phyloP scores from a whole-genome alignment of 1,140 invertebrate species.

The Dreissena rostriformis region DNA sequence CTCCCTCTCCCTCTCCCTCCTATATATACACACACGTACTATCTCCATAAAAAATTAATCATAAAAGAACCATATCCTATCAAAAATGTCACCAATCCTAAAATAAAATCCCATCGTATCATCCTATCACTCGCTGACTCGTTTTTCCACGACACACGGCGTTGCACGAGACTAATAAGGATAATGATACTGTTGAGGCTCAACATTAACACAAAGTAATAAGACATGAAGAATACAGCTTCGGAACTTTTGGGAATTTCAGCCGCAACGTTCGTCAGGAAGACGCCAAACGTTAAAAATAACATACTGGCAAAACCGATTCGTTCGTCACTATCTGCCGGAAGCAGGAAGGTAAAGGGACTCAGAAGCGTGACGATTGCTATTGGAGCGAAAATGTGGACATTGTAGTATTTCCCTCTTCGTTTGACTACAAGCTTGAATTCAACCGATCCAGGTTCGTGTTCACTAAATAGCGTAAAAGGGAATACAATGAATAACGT shows the following conservation, averaged over 20 bases:
- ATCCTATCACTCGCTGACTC: too few species aligned
- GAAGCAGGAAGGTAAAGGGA: slow-evolving; percentile 84
- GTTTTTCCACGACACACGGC: too few species aligned
- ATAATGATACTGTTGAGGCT: too few species aligned
- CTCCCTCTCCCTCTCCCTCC: too few species aligned
- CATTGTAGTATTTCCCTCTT: slow-evolving; percentile 80
- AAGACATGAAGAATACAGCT: slow-evolving; percentile 77
- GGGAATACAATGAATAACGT: not conserved
- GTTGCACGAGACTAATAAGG: too few species aligned
- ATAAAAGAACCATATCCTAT: too few species aligned
- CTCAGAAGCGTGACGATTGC: slow-evolving; percentile 84
- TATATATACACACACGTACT: too few species aligned
- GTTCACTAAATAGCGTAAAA: not conserved
- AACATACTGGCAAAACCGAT: slow-evolving; percentile 84
- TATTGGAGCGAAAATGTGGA: slow-evolving; percentile 84
- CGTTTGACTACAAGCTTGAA: slow-evolving; percentile 62
- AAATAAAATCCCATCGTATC: too few species aligned
- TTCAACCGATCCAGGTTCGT: not conserved
- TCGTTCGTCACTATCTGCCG: slow-evolving; percentile 84
- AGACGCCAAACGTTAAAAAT: slow-evolving; percentile 84
- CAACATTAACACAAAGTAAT: too few species aligned
- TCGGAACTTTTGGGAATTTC: slow-evolving; percentile 84
- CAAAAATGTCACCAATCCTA: too few species aligned
- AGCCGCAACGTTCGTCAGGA: slow-evolving; percentile 84
- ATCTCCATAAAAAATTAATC: too few species aligned